Conservation (phyloP, 2,113 vertebrate species). For the Dicerorhinus sumatrensis region DNA sequence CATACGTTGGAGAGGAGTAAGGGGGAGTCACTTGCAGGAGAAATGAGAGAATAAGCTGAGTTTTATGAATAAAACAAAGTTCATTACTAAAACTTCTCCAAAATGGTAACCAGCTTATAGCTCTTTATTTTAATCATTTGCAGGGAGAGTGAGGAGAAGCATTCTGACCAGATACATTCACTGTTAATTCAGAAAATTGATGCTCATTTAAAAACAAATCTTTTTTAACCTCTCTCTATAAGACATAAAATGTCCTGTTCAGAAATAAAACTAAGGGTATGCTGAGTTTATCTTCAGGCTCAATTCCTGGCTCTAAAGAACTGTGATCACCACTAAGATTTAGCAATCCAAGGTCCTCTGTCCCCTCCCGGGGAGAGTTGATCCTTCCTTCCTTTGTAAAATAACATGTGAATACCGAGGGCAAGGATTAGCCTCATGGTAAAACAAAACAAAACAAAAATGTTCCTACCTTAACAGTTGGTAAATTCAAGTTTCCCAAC, state of each 20-base stretch:
- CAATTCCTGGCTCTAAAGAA: slow-evolving; percentile 39
- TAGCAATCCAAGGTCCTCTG: neutral
- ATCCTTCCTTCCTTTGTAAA: slow-evolving; percentile 59
- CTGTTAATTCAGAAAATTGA: slow-evolving; percentile 50
- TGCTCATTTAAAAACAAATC: slow-evolving; percentile 6
- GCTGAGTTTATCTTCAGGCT: slow-evolving; percentile 16
- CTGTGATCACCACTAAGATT: neutral
- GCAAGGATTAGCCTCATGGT: neutral
- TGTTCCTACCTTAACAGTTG: neutral
- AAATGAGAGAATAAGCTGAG: neutral
- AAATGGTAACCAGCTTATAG: neutral
- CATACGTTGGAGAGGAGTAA: neutral
- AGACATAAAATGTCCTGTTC: neutral
- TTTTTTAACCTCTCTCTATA: neutral
- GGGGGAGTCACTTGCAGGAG: neutral
- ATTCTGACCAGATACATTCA: neutral
- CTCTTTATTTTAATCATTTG: slow-evolving; percentile 39
- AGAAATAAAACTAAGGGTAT: slow-evolving; percentile 9
- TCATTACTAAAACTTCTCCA: slow-evolving; percentile 7
- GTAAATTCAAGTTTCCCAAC: slow-evolving; percentile 40
- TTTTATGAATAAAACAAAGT: slow-evolving; percentile 30
- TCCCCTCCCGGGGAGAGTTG: neutral
- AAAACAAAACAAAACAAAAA: slow-evolving; percentile 40
- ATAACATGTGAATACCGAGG: neutral
- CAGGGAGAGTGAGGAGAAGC: neutral